Evolutionary conservation across 2,888 invertebrate genomes (phyloP).

Genomic region (Ferdinandea cuprea): DNA sequence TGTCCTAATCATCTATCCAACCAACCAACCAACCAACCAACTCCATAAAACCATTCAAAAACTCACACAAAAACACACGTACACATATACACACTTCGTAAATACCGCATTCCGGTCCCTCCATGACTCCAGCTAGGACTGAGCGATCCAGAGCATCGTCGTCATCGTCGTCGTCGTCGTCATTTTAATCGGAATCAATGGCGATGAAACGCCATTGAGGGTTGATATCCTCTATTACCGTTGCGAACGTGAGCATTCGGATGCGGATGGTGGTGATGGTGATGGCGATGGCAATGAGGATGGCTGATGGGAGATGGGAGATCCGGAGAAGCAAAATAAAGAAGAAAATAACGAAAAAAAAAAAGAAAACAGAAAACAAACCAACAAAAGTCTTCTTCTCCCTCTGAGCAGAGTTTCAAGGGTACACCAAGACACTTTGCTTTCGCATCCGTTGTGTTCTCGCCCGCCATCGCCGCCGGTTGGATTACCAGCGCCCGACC

Average conservation of each 20-base stretch:
- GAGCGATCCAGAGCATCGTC: constrained; percentile 32
- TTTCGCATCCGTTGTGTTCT: constrained; percentile 59
- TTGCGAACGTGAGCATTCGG: constrained; percentile 69
- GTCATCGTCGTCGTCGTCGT: too few species aligned
- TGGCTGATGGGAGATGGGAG: too few species aligned
- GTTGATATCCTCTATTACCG: constrained; percentile 74
- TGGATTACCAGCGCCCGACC: constrained; percentile 14
- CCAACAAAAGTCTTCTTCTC: constrained; percentile 14
- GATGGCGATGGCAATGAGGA: neutral
- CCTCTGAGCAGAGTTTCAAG: constrained; percentile 51
- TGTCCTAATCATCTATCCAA: constrained; percentile 64
- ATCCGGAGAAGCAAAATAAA: too few species aligned
- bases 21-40: constrained; percentile 4
- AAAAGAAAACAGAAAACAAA: constrained; percentile 7
- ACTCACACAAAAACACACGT: constrained; percentile 24
- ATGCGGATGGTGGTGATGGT: constrained; percentile 18
- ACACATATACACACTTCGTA: too few species aligned
- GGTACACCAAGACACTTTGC: constrained; percentile 68
- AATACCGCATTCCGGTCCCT: constrained; percentile 4
- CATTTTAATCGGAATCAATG: constrained; percentile 75
- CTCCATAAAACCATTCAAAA: constrained; percentile 40
- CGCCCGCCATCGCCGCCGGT: constrained; percentile 24
- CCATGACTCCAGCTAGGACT: neutral
- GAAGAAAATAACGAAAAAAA: constrained; percentile 22
- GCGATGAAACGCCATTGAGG: constrained; percentile 73